Evolutionary conservation across 2,113 vertebrate species (phyloP).

Genomic region (Phrynocephalus versicolor): DNA sequence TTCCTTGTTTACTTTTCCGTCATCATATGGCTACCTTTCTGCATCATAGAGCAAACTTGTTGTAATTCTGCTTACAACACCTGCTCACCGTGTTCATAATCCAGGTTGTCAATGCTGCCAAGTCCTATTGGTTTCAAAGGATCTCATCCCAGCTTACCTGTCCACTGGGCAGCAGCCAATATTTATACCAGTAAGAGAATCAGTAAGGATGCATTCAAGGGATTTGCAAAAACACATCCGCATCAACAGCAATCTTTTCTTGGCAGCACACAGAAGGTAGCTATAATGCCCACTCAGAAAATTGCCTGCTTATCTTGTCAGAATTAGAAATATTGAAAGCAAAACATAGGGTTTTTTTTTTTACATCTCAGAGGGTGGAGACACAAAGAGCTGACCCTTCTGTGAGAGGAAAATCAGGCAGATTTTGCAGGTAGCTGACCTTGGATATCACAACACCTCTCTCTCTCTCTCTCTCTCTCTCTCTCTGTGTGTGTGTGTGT

Average conservation of each 20-base stretch:
- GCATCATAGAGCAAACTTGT: background rate
- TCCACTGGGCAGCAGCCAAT: background rate
- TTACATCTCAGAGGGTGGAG: background rate
- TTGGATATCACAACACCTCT: too few relatives aligned
- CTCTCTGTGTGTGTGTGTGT: too few relatives aligned
- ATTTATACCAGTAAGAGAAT: background rate
- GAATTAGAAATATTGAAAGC: background rate
- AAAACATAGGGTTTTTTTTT: background rate
- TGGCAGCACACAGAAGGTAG: background rate
- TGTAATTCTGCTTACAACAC: background rate
- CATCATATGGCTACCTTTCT: constrained; percentile 1
- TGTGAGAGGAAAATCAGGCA: too few relatives aligned
- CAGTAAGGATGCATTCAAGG: background rate
- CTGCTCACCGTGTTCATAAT: background rate
- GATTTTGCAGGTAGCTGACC: too few relatives aligned
- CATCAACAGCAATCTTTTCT: background rate
- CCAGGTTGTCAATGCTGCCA: background rate
- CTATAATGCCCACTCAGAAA: background rate
- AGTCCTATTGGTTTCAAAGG: background rate
- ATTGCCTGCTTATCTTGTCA: background rate
- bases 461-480: too few relatives aligned
- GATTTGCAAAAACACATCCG: background rate
- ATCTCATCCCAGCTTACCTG: background rate
- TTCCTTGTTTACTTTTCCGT: background rate
- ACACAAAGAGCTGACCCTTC: too few relatives aligned